Evolutionary conservation across 2,113 vertebrate genomes (phyloP), one percentile per base, ranked within the genome.

Genomic region (Micronycteris hirsuta): DNA sequence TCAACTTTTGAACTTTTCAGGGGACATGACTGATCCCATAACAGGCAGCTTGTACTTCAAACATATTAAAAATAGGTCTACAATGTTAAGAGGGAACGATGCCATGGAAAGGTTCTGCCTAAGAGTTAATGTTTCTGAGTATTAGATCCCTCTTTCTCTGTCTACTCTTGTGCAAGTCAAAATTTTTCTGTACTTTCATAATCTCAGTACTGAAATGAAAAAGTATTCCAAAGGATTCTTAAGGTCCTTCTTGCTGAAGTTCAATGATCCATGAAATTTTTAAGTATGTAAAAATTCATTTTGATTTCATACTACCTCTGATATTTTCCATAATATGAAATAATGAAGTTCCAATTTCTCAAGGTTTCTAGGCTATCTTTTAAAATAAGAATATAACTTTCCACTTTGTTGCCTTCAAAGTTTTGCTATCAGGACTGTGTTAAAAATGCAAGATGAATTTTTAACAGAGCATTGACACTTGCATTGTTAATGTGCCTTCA

Each of bases 401-500:
- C 97, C 97, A 98, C 96, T 98, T 97, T 98, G 96, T 97, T 98
- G 98, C 98, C 95, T 98, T 98, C 97, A 98, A 97, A 98, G 95
- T 97, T 98, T 97, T 97, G 93, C 98, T 98, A 98, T 98, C 98
- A 97, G 97, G 97, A 97, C 94, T 98, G 96, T 98, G 98, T 98
- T 98, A 98, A 98, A 98, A 98, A 98, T 98, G 97, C 38, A 45
- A 98, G 99, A 98, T 98, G 98, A 98, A 98, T 98, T 98, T 98
- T 98, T 97, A 91, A 98, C 98, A 98, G 96, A 98, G 96, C 98
- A 98, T 98, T 98, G 98, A 98, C 98, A 98, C 98, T 98, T 98
- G 97, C 94, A 98, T 98, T 98, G 98, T 99, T 98, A 99, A 99
- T 99, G 98, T 98, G 98, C 98, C 98, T 98, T 98, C 98, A 98